phyloP scores from a whole-genome alignment of 2,113 vertebrate genomes.

The Canis aureus region DNA sequence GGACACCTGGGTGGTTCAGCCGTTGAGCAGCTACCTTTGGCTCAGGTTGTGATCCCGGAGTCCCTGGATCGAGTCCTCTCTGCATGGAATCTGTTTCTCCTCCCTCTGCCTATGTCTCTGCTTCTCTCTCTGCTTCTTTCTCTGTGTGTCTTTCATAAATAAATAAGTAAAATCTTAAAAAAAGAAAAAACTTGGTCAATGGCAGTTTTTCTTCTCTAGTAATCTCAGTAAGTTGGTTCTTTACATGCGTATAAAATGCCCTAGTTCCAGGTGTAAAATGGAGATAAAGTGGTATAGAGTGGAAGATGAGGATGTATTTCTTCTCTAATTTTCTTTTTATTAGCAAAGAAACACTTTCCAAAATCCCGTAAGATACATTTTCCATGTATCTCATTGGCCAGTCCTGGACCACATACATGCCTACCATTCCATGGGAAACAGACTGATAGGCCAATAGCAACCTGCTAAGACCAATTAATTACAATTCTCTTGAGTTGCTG shows the following conservation, averaged over 20 bases:
- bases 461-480: neutral
- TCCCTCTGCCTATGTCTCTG: no score
- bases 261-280: neutral
- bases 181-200: neutral
- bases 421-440: neutral
- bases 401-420: neutral
- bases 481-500: neutral
- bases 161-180: no score
- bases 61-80: no score
- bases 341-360: neutral
- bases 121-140: no score
- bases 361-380: neutral
- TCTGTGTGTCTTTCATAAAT: no score
- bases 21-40: no score
- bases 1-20: no score
- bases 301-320: neutral
- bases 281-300: neutral
- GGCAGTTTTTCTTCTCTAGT: neutral
- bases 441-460: neutral
- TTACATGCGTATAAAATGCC: neutral
- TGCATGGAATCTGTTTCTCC: no score
- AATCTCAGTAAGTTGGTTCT: neutral
- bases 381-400: neutral
- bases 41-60: no score
- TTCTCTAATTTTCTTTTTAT: neutral